Evolutionary conservation across 2,797 vertebrate species (phyloP), one percentile per base, ranked within the genome.

Genomic region (Cephalopachus bancanus): DNA sequence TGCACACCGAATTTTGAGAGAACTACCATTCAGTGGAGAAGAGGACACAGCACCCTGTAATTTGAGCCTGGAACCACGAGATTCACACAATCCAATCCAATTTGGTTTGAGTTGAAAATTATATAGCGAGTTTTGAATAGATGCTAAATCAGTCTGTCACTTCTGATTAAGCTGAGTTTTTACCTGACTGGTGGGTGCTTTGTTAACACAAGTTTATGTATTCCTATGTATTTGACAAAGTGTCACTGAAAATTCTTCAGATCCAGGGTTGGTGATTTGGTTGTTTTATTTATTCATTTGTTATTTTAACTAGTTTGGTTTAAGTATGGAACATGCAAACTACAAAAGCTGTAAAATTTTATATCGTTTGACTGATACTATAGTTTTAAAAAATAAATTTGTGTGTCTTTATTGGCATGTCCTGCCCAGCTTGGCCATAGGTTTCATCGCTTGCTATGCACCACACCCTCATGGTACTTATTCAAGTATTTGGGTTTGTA

Each of bases 101-200:
- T 59, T 49, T 20, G 49, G 26, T 76, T 44, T 69, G 74, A 95
- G 33, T 12, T 89, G 28, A 83, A 93, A 97, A 86, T 85, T 93
- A 75, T 86, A 74, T 20, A 69, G 49, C 79, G n/a, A 44, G 15
- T 94, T 95, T 91, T 91, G 69, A 95, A 71, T 60, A 96, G 30
- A 93, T 59, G 28, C 84, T 91, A 96, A 53, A 74, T 81, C 67
- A 94, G 59, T 91, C 83, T 95, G 78, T 78, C 83, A 93, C 86
- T 89, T 95, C 49, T 83, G 67, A 81, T 91, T 57, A 89, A 85
- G 65, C 17, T 72, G 44, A 67, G 17, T 60, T 93, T 96, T 89
- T 62, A 93, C 69, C 83, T 85, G 74, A 10, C 64, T 37, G 20
- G 59, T 75, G 26, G 86, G 28, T 91, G 53, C 57, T 93, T 96